phyloP scores from a whole-genome alignment of 2,113 vertebrate genomes.

The Xenus cinereus region DNA sequence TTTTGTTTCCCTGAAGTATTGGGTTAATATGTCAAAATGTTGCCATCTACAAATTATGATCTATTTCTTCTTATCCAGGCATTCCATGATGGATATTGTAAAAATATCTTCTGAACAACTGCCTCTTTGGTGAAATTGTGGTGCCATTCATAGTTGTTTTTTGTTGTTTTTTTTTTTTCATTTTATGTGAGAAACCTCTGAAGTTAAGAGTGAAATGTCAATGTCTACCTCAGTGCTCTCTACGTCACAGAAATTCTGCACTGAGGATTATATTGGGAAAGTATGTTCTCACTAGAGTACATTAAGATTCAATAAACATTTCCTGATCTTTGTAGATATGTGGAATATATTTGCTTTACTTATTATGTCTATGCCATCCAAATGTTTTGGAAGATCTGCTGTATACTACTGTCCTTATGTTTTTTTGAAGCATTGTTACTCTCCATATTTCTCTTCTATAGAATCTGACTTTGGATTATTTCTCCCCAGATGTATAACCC shows the following conservation, averaged over 20 bases:
- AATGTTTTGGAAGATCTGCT: neutral
- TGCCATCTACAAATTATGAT: neutral
- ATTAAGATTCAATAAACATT: neutral
- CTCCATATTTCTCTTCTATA: neutral
- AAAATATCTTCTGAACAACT: neutral
- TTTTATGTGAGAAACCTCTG: neutral
- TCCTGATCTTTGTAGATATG: neutral
- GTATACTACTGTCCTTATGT: neutral
- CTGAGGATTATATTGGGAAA: neutral
- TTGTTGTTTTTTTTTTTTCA: neutral
- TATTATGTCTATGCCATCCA: neutral
- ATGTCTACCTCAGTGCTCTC: neutral
- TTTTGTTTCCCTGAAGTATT: neutral
- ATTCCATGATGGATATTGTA: neutral
- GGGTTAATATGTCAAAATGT: neutral
- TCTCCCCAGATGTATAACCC: neutral
- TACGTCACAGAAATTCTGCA: neutral
- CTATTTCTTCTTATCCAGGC: neutral
- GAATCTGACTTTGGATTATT: neutral
- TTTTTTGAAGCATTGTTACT: neutral
- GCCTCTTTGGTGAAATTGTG: neutral
- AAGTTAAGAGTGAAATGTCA: neutral
- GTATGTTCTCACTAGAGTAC: neutral
- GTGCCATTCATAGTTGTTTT: neutral
- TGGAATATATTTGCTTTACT: neutral